Base-by-base conservation (phyloP, 2,113 vertebrate genomes). In the Oreochromis spilurus region DNA sequence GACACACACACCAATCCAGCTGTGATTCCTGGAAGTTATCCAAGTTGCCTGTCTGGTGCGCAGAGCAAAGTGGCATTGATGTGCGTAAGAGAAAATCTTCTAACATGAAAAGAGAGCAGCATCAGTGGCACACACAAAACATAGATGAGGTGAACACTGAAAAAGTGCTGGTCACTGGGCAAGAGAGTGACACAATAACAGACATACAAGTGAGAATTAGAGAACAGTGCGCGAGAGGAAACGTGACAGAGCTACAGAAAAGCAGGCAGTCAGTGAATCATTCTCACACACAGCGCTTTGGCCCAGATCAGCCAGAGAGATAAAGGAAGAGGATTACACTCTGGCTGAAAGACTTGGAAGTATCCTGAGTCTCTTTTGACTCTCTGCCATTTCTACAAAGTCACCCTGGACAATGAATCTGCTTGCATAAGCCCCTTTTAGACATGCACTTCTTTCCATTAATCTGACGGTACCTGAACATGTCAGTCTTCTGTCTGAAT, bases 291-390 rank as follows among this genome's bases (percentile, higher is more conserved):
- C 88, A 90, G 91, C 40, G 78, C 87, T 91, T 90, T 91, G 91
- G 92, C 92, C 92, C 88, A 93, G 94, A 95, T 94, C 93, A 94
- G 89, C 83, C 89, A 85, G 82, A 85, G 87, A 93, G 93, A 95
- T 94, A 93, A 94, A 93, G 87, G 87, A 92, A 94, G 88, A 89
- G 93, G 95, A 95, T 95, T 94, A 95, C 78, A 82, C 85, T 89
- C 81, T 36, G 84, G 82, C 89, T 86, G 88, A 92, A 89, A 90
- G 91, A 92, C 89, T 90, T 87, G 81, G 85, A 94, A 92, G 90
- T 87, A 84, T 70, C 48, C 45, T 38, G 54, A 83, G 75, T 92
- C 82, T 90, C 90, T 84, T 92, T 87, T 92, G 90, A 94, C 83
- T 92, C 93, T 81, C 82, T 90, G 91, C 90, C 89, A 90, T 81